Evolutionary conservation across 1,140 invertebrate genomes (phyloP), one percentile per base, ranked within the genome.

Genomic region (Palaemon carinicauda): DNA sequence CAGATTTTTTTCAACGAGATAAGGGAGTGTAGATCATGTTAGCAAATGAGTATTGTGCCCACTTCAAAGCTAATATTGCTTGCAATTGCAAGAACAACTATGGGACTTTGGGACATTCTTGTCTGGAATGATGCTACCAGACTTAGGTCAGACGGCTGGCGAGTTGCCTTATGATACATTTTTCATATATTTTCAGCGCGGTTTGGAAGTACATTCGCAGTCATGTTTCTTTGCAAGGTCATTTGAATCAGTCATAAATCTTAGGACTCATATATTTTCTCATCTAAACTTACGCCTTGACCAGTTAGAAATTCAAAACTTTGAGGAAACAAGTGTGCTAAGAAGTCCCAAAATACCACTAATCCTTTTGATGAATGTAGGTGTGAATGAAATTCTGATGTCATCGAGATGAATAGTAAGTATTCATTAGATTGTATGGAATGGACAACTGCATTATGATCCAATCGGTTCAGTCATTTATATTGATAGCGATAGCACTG

Each of bases 91-190:
- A n/a, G 15, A 27, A 21, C 21, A 65, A 21, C 21, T 24, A 24
- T 31, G 15, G 24, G 24, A 69, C 15, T 27, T 24, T 29, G 5
- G 65, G 65, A 53, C 53, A 82, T 82, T 82, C 54, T 52, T 71
- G 69, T 82, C 80, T 82, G 80, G 80, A 82, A 82, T 82, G 80
- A 82, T 82, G 80, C 80, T 82, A 82, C 69, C 80, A 82, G 80
- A 82, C 80, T 82, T 54, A 27, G 51, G 80, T 69, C 69, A 82
- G 80, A 82, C 80, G 52, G 65, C 9, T 17, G 65, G 65, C 54
- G 54, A 82, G 80, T 82, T 82, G 80, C 80, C 80, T 74, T 82
- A 74, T 74, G 69, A 74, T 74, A 73, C 54, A 82, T 74, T 82
- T 21, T 27, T 19, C 12, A 29, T n/a, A 21, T 51, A 51, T 81